Evolutionary conservation across 2,113 vertebrate species (phyloP), one percentile per base, ranked within the genome.

Genomic region (Seriola quinqueradiata): DNA sequence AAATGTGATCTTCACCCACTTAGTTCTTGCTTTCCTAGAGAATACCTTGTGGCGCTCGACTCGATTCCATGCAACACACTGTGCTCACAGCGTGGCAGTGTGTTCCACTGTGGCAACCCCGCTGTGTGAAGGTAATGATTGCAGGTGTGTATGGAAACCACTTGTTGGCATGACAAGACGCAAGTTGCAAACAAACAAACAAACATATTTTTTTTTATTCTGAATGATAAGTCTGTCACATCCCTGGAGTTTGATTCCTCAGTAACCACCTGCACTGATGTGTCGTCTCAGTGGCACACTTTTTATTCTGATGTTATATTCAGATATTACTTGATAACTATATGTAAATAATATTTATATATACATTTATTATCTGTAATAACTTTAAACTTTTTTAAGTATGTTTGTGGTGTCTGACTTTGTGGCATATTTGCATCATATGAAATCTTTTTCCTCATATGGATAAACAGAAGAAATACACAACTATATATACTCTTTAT

Each of bases 131-230:
- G 48, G 84, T 90, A 89, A 92, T 92, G 89, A 91, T 90, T 90
- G 90, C 90, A 91, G 89, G 88, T 91, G 91, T 88, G 88, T 77
- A 64, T 70, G 84, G 80, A 88, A 92, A 76, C 83, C 90, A 93
- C 92, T 93, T 92, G 92, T 93, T 92, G 86, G 86, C 68, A 75
- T 55, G 86, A 88, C 84, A 87, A 85, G 80, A 81, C 65, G 84
- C 64, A 72, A 84, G 81, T 68, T 84, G 63, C 54, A 75, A 44
- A 77, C 59, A 90, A 88, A 86, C 75, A 90, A 81, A 77, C 50
- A 81, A 42, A 80, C 40, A 55, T 57, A 48, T 57, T 63, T 70
- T 80, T 80, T 68, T 82, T 89, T 83, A 85, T 79, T 73, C 48
- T 67, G 77, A 83, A 84, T 82, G 73, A 88, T 85, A 68, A 87